Evolutionary conservation across 92 coral and sea anemone genomes (phyloP), one percentile per base, ranked within the genome.

Genomic region (Phenganax marumi): DNA sequence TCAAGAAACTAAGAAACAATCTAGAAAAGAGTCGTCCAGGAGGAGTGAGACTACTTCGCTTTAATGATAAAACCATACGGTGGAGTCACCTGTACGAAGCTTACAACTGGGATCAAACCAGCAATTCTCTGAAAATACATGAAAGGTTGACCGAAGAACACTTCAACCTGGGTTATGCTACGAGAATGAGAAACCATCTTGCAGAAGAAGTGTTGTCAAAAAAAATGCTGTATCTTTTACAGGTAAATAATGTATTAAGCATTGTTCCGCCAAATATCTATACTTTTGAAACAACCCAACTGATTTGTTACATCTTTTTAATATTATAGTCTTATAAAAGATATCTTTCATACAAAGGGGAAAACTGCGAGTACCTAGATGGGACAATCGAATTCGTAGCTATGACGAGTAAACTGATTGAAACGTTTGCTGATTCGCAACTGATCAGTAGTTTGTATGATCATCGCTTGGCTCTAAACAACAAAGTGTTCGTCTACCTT

Each of bases 1-100:
- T 89, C 75, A 89, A 86, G 86, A 89, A 89, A 50, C 71, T 86
- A 1, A 5, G 91, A 21, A 89, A 89, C 60, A 89, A 89, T 53
- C 47, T 85, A 0, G 86, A 82, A 7, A 89, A 89, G 25, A 81
- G 77, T 47, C 22, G 50, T 4, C 52, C 65, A 1, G 61, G 47
- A 7, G 68, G 68, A 23, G 48, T 24, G 10, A 22, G 77, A 24
- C 49, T 21, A 0, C 66, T 52, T 0, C 7, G 46, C 8, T 17
- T 46, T 43, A 11, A 25, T 1, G 43, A 24, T 12, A 21, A 68
- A 0, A 68, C 53, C 19, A 51, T 81, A 10, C 19, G 22, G 9
- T 81, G 85, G 77, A 11, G 50, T 12, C 53, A 68, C 12, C 50
- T 81, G 10, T 26, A 81, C 17, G 23, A 21, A 0, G 85, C 85